A percentile compares a stretch with the other conserved stretches of the same genome.
Conservation (phyloP, 1,140 invertebrate species). For the Drosophila nebulosa region DNA sequence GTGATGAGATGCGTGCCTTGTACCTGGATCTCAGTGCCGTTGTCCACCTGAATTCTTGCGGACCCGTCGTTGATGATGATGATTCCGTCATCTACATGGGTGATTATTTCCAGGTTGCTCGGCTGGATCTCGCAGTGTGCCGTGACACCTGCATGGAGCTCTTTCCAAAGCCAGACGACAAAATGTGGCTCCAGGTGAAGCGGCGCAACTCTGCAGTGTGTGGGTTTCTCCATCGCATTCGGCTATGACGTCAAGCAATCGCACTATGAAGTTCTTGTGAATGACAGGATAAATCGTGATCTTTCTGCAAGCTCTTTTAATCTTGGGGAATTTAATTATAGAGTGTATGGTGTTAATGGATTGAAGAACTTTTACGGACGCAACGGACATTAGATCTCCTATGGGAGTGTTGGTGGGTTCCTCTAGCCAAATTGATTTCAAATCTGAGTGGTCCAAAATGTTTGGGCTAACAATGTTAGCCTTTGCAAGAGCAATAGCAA, state of each 20-base stretch:
- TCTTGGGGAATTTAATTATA: constrained; percentile 13
- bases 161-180: constrained; percentile 1
- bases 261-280: not conserved
- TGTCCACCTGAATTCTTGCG: constrained; percentile 4
- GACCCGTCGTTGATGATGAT: constrained; percentile 9
- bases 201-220: not conserved
- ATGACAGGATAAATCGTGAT: constrained; percentile 6
- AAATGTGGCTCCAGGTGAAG: constrained; percentile 2
- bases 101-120: not conserved
- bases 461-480: constrained; percentile 22
- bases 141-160: constrained; percentile 10
- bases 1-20: constrained; percentile 23
- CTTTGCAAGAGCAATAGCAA: constrained; percentile 17
- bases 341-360: constrained; percentile 11
- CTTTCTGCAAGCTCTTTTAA: constrained; percentile 9
- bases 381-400: not conserved
- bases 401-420: constrained; percentile 22
- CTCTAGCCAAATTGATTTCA: constrained; percentile 23
- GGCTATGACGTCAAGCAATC: constrained; percentile 1
- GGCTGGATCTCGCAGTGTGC: constrained; percentile 16
- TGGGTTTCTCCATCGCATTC: not conserved
- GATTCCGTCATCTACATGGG: not conserved
- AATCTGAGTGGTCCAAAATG: constrained; percentile 27
- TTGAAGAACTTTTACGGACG: constrained; percentile 9
- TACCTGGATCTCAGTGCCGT: not conserved